These are phyloP conservation scores for Caenorhabditis imperialis DNA, from an alignment of 2,888 invertebrate species.

Conservation along the genomic window DNA sequence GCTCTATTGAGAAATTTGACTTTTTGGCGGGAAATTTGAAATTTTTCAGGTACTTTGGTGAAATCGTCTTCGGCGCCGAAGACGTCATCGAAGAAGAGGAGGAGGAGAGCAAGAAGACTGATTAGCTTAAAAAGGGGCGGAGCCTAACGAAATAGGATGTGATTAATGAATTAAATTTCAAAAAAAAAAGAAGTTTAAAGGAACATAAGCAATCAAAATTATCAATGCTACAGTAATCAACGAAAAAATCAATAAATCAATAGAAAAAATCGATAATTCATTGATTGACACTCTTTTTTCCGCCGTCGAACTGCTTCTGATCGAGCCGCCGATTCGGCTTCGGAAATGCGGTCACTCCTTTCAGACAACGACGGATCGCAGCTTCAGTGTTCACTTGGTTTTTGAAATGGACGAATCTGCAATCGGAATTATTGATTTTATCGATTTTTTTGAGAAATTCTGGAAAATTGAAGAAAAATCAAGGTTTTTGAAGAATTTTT, in stretches of 20 bases:
- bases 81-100: conserved; percentile 60
- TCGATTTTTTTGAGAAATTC: too few species aligned
- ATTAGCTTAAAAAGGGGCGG: too few species aligned
- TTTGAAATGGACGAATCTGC: conserved; percentile 50
- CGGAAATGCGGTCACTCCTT: neutral
- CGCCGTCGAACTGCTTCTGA: conserved; percentile 35
- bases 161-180: too few species aligned
- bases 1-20: neutral
- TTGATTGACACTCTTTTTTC: conserved; percentile 12
- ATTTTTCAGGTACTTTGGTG: conserved; percentile 63
- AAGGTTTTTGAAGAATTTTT: too few species aligned
- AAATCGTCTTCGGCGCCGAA: conserved; percentile 64
- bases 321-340: conserved; percentile 25
- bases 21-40: too few species aligned
- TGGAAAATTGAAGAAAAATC: too few species aligned
- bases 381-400: conserved; percentile 21
- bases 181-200: too few species aligned
- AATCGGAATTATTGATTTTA: too few species aligned
- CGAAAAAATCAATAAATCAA: neutral
- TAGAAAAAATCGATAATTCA: neutral
- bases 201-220: too few species aligned
- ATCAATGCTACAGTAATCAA: neutral
- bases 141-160: too few species aligned
- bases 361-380: conserved; percentile 21
- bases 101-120: conserved; percentile 55